A percentile compares a stretch with the other conserved stretches of the same genome.
Evolutionary conservation across 2,113 vertebrate species (phyloP).

Genomic region (Aix galericulata): DNA sequence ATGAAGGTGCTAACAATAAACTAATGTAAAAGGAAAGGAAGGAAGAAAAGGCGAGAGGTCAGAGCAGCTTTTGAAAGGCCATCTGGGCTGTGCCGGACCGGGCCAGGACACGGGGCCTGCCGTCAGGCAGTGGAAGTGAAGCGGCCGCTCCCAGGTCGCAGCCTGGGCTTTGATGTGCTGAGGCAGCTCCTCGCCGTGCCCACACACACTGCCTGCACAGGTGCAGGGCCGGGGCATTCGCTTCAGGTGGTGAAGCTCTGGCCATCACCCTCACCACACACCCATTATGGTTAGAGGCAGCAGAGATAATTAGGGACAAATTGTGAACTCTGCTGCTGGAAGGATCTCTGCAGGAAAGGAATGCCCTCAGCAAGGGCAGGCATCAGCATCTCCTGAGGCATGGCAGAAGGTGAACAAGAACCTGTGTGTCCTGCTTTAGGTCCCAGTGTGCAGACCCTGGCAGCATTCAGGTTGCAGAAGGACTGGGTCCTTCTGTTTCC

Average conservation of each 20-base stretch:
- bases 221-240: rapidly evolving
- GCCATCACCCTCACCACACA: background rate
- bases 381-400: rapidly evolving
- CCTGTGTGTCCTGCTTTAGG: rapidly evolving
- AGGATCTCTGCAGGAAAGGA: background rate
- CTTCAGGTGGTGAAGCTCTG: background rate
- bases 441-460: background rate
- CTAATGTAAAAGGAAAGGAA: background rate
- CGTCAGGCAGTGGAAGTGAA: background rate
- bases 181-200: background rate
- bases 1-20: background rate
- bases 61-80: background rate
- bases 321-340: background rate
- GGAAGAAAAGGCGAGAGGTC: background rate
- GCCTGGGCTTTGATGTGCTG: background rate
- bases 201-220: rapidly evolving
- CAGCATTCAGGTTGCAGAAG: background rate
- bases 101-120: background rate
- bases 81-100: background rate
- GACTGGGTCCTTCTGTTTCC: rapidly evolving
- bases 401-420: background rate
- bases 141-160: background rate
- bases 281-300: background rate
- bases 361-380: rapidly evolving
- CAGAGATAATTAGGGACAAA: background rate